phyloP scores from a whole-genome alignment of 2,113 vertebrate species.

The Corythoichthys intestinalis region DNA sequence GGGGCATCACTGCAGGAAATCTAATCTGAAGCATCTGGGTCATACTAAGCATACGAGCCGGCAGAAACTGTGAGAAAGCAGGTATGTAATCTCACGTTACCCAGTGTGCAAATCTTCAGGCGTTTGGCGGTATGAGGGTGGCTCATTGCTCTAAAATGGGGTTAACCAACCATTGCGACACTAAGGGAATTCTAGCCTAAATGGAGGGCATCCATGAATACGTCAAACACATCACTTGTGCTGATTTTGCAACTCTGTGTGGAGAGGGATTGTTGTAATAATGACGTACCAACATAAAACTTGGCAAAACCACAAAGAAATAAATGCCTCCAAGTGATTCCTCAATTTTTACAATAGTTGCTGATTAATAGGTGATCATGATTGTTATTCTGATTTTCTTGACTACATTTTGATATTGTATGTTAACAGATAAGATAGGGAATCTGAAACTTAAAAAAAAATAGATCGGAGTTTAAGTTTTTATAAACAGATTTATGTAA shows the following conservation, averaged over 20 bases:
- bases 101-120: background rate
- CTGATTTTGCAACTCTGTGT: background rate
- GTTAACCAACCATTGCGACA: background rate
- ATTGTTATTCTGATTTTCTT: no score
- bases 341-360: no score
- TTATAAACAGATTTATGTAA: no score
- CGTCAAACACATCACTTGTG: background rate
- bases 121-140: background rate
- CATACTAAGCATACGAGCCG: background rate
- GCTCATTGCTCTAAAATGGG: background rate
- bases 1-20: constrained; percentile 27
- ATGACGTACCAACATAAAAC: background rate
- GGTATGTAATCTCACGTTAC: constrained; percentile 3
- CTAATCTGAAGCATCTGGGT: constrained; percentile 36
- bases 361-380: no score
- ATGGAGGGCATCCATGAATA: background rate
- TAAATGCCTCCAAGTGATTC: background rate
- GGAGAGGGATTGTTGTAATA: background rate
- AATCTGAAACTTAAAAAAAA: no score
- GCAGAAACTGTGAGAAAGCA: background rate
- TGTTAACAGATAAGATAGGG: no score
- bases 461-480: no score
- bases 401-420: no score
- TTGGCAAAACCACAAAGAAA: background rate
- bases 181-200: background rate